Evolutionary conservation across 37 sponge, comb jelly and placozoan genomes (phyloP).

Genomic region (Aplysina aerophoba): DNA sequence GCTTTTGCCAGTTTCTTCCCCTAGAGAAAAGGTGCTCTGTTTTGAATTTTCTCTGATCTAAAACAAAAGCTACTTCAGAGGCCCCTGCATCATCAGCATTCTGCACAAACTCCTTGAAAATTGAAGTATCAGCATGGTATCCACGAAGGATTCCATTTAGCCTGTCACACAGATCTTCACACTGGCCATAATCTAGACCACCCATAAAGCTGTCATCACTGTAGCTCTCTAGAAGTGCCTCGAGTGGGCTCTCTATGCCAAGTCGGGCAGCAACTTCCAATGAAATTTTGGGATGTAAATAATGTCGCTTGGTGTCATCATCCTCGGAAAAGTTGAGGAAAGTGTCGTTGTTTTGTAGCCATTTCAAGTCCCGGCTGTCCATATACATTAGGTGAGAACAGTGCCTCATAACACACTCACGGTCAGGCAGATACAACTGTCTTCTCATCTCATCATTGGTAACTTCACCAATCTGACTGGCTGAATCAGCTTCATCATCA

Average conservation of each 20-base stretch:
- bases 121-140: slow-evolving; percentile 67
- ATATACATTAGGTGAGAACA: slow-evolving; percentile 29
- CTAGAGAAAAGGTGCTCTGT: slow-evolving; percentile 42
- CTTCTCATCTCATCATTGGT: not conserved
- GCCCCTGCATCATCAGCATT: slow-evolving; percentile 90
- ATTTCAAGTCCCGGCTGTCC: slow-evolving; percentile 9
- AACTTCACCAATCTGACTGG: not conserved
- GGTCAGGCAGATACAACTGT: slow-evolving; percentile 54
- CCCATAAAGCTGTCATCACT: slow-evolving; percentile 40
- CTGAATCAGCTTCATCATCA: too few relatives aligned
- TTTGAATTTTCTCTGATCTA: slow-evolving; percentile 51
- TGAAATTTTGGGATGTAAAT: slow-evolving; percentile 43
- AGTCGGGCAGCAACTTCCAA: slow-evolving; percentile 17
- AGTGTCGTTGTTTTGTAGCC: not conserved
- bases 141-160: slow-evolving; percentile 57
- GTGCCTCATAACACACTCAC: slow-evolving; percentile 46
- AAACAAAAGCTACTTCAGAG: slow-evolving; percentile 65
- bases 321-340: not conserved
- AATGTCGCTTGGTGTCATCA: not conserved
- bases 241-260: slow-evolving; percentile 39
- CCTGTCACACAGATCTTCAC: slow-evolving; percentile 80
- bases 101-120: slow-evolving; percentile 82
- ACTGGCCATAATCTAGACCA: slow-evolving; percentile 78
- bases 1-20: slow-evolving; percentile 45
- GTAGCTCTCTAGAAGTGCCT: slow-evolving; percentile 48